Evolutionary conservation across 2,113 vertebrate genomes (phyloP), one percentile per base, ranked within the genome.

Genomic region (Alosa alosa): DNA sequence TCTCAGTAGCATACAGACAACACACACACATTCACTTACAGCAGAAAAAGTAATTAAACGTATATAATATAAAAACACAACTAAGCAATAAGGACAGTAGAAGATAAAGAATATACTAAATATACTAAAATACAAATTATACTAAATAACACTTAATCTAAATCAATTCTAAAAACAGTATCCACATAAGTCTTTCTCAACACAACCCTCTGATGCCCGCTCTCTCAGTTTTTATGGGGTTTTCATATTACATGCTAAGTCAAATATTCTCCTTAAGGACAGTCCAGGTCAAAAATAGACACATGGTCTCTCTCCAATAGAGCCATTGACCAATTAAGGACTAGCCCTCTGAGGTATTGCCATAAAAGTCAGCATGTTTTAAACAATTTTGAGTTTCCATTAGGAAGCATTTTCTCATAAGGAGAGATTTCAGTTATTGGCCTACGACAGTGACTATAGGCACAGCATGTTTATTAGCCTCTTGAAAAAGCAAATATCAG

Each of bases 361-460:
- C 89, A 88, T 87, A 86, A 85, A 89, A 86, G 84, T 82, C 86
- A 83, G 52, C 81, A 15, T 45, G 39, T 85, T 86, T 84, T 3
- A 55, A 81, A 82, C 46, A 49, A 81, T 82, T 83, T 83, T 68
- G 8, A 47, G 82, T 86, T 84, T 50, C 60, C 44, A 81, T 88
- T 68, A 36, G 78, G 46, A 84, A 87, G 46, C 7, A 44, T 57
- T 36, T 81, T 82, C 82, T 86, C 72, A 49, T 60, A 84, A 81
- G 81, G 82, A 64, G 57, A 57, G 84, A 87, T 82, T 45, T 46
- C 45, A 64, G 41, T 22, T 57, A 83, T 64, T 41, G 44, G 36
- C 81, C 31, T 36, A 78, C 3, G 31, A 78, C 72, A 78, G 72
- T 78, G 72, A 78, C 31, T 78, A 15, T 15, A 72, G n/a, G 72